Percentiles rank a stretch among this genome's conserved stretches.
These are phyloP conservation scores for Chelon auratus DNA, from an alignment of 2,797 vertebrate species.

Conservation along the genomic window DNA sequence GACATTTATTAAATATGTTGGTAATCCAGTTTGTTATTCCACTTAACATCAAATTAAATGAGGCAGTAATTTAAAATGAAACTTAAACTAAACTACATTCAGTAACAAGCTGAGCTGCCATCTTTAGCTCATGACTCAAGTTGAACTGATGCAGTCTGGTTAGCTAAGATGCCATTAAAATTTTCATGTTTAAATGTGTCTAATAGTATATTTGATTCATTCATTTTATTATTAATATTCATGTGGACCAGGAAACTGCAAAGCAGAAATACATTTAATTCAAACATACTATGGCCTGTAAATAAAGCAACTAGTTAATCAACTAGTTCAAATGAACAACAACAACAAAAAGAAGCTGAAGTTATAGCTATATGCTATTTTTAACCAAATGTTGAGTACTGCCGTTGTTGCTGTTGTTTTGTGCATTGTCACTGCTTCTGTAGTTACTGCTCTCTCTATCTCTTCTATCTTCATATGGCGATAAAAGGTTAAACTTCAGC, in stretches of 20 bases:
- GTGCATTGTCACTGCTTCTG: neutral
- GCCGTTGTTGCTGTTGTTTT: neutral
- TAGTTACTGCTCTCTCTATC: neutral
- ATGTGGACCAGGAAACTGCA: neutral
- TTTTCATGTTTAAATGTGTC: neutral
- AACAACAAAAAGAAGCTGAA: neutral
- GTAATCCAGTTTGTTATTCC: neutral
- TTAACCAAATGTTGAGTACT: no score
- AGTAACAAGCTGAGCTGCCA: neutral
- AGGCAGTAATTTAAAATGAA: neutral
- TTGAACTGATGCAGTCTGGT: neutral
- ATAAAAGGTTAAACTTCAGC: conserved; percentile 4
- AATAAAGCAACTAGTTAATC: neutral
- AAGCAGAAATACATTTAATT: neutral
- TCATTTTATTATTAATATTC: neutral
- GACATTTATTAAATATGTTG: neutral
- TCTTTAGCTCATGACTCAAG: neutral
- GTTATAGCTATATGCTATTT: no score
- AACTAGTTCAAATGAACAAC: neutral
- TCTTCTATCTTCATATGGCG: no score
- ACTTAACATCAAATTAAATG: neutral
- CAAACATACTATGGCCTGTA: neutral
- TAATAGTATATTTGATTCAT: neutral
- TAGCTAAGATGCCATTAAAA: neutral
- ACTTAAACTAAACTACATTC: neutral